Base-by-base conservation (phyloP, 2,888 invertebrate species). In the Spisula solida region DNA sequence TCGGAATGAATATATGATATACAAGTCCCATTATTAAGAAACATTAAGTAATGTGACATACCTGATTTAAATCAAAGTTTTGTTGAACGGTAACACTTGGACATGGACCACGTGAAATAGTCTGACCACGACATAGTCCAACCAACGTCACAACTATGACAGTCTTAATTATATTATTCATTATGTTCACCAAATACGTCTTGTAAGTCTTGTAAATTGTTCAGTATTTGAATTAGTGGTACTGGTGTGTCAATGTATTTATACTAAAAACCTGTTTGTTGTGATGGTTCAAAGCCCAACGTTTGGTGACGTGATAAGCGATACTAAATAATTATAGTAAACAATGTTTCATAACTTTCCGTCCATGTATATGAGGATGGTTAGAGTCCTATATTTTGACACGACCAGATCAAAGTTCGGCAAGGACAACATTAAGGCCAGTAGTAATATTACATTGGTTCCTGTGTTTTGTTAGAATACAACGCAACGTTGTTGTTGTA, bases 61-160 rank as follows among this genome's bases (percentile, higher is more conserved):
- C 80, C 48, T 80, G 80, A 16, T 80, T 47, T 48, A 80, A 14
- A 25, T 80, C 48, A 25, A 80, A 80, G 25, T 80, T 80, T n/a
- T 14, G 48, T 80, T 80, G 80, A 25, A 80, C 80, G 80, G 14
- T 47, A n/a, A 80, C 80, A 12, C 0, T 18, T n/a, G 80, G 80
- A 47, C 80, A 80, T 80, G 47, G 0, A 18, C 80, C 80, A 4
- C 20, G 25, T 47, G 80, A 47, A 80, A 47, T 10, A 29, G 48
- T 48, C 47, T 80, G 80, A 18, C 80, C 47, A n/a, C 25, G 34
- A 25, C 48, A 47, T 47, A 80, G 18, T 29, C 80, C 79, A 18
- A 79, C 25, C 12, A 79, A 16, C 0, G 47, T 47, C 4, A 47
- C 31, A 0, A 48, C 0, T 47, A 79, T 47, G 47, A 25, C 41